A percentile compares a stretch with the other conserved stretches of the same genome.
Conservation (phyloP, 2,113 vertebrate species). For the Ophiodon elongatus region DNA sequence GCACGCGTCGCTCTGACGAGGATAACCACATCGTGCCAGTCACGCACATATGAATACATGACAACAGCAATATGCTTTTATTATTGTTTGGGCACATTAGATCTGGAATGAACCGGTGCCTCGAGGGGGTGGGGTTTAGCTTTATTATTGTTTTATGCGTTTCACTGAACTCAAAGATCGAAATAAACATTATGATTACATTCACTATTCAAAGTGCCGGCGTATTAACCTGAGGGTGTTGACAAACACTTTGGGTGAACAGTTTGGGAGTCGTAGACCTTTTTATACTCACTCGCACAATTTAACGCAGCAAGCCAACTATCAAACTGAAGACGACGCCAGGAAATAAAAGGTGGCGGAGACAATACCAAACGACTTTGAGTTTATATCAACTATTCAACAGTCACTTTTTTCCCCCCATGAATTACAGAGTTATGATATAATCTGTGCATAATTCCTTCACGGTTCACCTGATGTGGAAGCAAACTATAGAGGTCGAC, state of each 20-base stretch:
- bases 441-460: background rate
- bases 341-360: background rate
- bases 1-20: slow-evolving; percentile 30
- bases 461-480: background rate
- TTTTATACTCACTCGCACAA: background rate
- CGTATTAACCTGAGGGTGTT: background rate
- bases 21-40: slow-evolving; percentile 2
- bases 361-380: background rate
- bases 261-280: background rate
- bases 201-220: background rate
- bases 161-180: background rate
- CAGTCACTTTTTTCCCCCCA: background rate
- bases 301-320: background rate
- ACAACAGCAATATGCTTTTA: slow-evolving; percentile 1
- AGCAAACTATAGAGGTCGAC: background rate
- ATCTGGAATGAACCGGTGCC: background rate
- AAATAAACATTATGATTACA: background rate
- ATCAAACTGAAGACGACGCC: background rate
- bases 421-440: background rate
- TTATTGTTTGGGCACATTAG: background rate
- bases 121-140: background rate
- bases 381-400: background rate
- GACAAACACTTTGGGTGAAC: background rate
- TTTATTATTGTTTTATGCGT: background rate
- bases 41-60: slow-evolving; percentile 9